Base-by-base conservation (phyloP, 2,113 vertebrate species). In the Hippocampus mohnikei region DNA sequence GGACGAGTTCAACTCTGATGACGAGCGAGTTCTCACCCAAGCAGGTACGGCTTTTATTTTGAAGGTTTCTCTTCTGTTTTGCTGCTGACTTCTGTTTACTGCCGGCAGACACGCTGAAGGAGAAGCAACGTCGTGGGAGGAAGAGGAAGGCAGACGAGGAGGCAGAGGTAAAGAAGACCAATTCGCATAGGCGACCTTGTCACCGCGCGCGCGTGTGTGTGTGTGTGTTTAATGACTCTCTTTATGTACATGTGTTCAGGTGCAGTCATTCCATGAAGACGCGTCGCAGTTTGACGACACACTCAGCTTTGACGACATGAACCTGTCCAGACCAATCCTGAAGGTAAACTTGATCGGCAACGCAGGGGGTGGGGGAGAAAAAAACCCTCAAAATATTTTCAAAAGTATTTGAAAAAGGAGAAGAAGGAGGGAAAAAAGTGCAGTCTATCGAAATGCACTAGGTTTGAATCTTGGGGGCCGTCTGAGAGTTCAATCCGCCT, bases 241-340 rank as follows among this genome's bases (percentile, higher is more conserved):
- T 69, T 46, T 46, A 37, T 37, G 33, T 44, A 44, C 10, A 44
- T 68, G 60, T 72, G 65, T 69, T 58, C 75, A 98, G 95, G 88
- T 86, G 9, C 90, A 93, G 66, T 80, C 76, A 0, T 98, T 96
- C 87, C 95, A 91, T 66, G 96, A 95, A 88, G 97, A 99, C 0
- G 97, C 94, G 0, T 98, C 97, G 13, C 88, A 95, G 18, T 98
- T 93, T 0, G 92, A 99, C 7, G 94, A 96, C 33, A 92, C 67
- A 29, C 90, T 99, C 68, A 95, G 91, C 0, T 99, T 99, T 67
- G 94, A 94, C 63, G 94, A 96, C 74, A 99, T 99, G 97, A 99
- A 98, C 89, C 94, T 99, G 60, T 98, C 97, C 72, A 91, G 97
- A 60, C 97, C 97, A 8, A 91, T 99, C 64, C 88, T 98, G 46